These are phyloP conservation scores for Tetranychus cinnabarinus DNA, from an alignment of 1,140 invertebrate genomes.

Conservation along the genomic window DNA sequence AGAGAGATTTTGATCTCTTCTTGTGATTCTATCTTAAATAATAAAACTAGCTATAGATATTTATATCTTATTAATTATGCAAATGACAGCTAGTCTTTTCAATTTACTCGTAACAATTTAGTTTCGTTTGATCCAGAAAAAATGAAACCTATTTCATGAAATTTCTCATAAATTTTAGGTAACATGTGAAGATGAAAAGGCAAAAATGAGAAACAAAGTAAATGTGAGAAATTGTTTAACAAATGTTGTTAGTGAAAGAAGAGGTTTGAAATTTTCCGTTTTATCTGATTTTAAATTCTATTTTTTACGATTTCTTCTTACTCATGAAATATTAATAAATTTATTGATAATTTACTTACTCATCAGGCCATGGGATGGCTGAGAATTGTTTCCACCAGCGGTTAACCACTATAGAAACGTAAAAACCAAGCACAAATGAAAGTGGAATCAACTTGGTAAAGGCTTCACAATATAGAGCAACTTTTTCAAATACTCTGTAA, in stretches of 20 bases:
- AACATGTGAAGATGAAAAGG: background rate
- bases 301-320: no score
- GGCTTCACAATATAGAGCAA: conserved; percentile 50
- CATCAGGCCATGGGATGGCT: conserved; percentile 22
- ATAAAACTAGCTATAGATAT: background rate
- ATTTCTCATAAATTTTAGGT: background rate
- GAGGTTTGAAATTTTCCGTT: no score
- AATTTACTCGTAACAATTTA: no score
- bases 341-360: conserved; percentile 22
- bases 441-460: conserved; percentile 55
- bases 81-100: no score
- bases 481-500: conserved; percentile 38
- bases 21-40: background rate
- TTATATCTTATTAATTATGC: no score
- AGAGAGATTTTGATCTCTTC: background rate
- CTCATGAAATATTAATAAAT: no score
- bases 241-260: background rate
- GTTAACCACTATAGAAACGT: conserved; percentile 70
- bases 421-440: conserved; percentile 73
- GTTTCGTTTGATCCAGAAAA: no score
- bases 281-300: no score
- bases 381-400: conserved; percentile 81
- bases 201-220: background rate
- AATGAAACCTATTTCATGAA: no score
- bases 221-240: background rate